These are phyloP conservation scores for Prionailurus bengalensis DNA, from an alignment of 2,113 vertebrate genomes.

Conservation along the genomic window DNA sequence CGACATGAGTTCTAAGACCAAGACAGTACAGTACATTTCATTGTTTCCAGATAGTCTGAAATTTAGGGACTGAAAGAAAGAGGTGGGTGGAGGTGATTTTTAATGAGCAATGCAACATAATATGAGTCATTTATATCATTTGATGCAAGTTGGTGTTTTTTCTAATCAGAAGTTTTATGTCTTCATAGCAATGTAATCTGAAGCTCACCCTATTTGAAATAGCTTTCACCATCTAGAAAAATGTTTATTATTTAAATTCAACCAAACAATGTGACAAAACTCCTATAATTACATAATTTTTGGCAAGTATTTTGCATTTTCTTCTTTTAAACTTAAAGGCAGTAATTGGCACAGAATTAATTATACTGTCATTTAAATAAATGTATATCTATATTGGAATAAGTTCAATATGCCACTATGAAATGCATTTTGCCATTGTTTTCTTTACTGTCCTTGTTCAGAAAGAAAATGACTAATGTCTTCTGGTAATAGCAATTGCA, in stretches of 20 bases:
- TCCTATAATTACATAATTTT: slow-evolving; percentile 65
- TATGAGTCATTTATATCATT: slow-evolving; percentile 51
- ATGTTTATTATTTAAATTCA: slow-evolving; percentile 68
- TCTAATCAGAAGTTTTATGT: slow-evolving; percentile 14
- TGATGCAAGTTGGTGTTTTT: not conserved
- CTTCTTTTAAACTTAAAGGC: slow-evolving; percentile 72
- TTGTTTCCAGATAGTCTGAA: not conserved
- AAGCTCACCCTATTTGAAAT: slow-evolving; percentile 48
- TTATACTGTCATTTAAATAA: slow-evolving; percentile 77
- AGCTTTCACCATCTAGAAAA: not conserved
- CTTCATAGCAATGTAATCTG: not conserved
- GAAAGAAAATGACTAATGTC: slow-evolving; percentile 68
- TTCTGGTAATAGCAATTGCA: slow-evolving; percentile 69
- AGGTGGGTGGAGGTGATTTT: not conserved
- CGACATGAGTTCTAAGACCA: not conserved
- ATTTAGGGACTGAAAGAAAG: not conserved
- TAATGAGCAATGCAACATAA: not conserved
- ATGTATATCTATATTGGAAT: slow-evolving; percentile 70
- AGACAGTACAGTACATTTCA: not conserved
- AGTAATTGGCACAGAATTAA: slow-evolving; percentile 65
- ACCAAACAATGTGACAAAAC: slow-evolving; percentile 1
- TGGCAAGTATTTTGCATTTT: slow-evolving; percentile 39
- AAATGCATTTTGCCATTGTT: slow-evolving; percentile 61
- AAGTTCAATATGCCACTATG: slow-evolving; percentile 49
- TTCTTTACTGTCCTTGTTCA: slow-evolving; percentile 71